A percentile compares a stretch with the other conserved stretches of the same genome.
These are phyloP conservation scores for Aethes cnicana DNA, from an alignment of 2,888 invertebrate genomes.

Conservation along the genomic window DNA sequence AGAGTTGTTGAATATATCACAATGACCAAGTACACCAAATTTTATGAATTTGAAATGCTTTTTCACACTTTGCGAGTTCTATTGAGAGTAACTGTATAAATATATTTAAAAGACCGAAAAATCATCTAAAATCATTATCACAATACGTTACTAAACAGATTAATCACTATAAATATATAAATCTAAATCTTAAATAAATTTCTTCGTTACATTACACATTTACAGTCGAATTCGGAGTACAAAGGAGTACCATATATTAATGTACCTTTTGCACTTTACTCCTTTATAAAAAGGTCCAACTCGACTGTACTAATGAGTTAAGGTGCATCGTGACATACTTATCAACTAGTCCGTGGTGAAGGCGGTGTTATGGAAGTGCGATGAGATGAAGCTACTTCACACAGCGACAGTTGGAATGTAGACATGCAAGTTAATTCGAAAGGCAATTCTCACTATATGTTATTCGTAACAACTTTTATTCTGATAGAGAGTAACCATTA, in stretches of 20 bases:
- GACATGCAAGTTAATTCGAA: constrained; percentile 1
- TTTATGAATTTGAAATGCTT: too few species aligned
- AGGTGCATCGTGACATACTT: not conserved
- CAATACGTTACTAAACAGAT: constrained; percentile 2
- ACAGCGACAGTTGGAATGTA: constrained; percentile 27
- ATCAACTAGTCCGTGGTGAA: not conserved
- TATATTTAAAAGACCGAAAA: too few species aligned
- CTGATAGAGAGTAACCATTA: constrained; percentile 19
- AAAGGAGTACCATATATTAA: too few species aligned
- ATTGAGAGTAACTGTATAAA: too few species aligned
- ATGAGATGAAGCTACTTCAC: constrained; percentile 6
- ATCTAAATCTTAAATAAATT: not conserved
- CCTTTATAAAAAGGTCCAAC: too few species aligned
- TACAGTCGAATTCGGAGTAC: too few species aligned
- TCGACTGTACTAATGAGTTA: too few species aligned
- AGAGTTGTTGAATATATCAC: too few species aligned
- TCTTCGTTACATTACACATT: not conserved
- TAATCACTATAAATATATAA: constrained; percentile 1
- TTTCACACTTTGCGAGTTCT: too few species aligned
- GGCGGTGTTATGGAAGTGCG: constrained; percentile 1
- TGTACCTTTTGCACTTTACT: not conserved
- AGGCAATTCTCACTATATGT: not conserved
- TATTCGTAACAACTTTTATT: constrained; percentile 12
- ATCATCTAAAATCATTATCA: constrained; percentile 7
- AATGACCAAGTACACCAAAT: too few species aligned